phyloP scores from a whole-genome alignment of 2,888 invertebrate species.

The Coecobrya sp. region DNA sequence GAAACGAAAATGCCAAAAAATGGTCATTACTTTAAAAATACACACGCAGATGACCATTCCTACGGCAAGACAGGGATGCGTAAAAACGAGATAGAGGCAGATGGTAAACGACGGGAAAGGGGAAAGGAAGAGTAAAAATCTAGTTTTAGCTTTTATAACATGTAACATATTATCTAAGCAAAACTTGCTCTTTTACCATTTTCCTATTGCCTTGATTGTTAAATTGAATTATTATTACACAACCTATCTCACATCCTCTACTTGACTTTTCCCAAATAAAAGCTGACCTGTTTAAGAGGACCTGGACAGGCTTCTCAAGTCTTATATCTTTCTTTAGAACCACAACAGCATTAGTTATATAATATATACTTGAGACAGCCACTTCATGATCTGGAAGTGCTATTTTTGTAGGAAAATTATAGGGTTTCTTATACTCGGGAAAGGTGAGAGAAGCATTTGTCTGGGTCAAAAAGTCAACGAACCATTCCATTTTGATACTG shows the following conservation, averaged over 20 bases:
- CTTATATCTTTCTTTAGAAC: not conserved
- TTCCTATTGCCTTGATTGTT: conserved; percentile 44
- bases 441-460: not conserved
- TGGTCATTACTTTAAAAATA: too few species aligned
- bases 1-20: conserved; percentile 12
- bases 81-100: conserved; percentile 12
- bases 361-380: too few species aligned
- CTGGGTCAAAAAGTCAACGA: conserved; percentile 47
- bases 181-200: not conserved
- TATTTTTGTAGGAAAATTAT: not conserved
- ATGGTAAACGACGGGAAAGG: conserved; percentile 48
- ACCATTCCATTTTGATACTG: conserved; percentile 8
- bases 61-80: not conserved
- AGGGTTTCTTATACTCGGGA: not conserved
- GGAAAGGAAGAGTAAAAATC: conserved; percentile 38
- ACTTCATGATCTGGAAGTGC: too few species aligned
- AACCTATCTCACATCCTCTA: conserved; percentile 30
- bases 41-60: not conserved
- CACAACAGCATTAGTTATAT: too few species aligned
- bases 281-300: not conserved
- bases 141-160: not conserved
- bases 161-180: not conserved
- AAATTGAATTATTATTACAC: not conserved
- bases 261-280: conserved; percentile 6
- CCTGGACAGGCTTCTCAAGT: not conserved